Evolutionary conservation across 2,113 vertebrate species (phyloP).

Genomic region (Asarcornis scutulata): DNA sequence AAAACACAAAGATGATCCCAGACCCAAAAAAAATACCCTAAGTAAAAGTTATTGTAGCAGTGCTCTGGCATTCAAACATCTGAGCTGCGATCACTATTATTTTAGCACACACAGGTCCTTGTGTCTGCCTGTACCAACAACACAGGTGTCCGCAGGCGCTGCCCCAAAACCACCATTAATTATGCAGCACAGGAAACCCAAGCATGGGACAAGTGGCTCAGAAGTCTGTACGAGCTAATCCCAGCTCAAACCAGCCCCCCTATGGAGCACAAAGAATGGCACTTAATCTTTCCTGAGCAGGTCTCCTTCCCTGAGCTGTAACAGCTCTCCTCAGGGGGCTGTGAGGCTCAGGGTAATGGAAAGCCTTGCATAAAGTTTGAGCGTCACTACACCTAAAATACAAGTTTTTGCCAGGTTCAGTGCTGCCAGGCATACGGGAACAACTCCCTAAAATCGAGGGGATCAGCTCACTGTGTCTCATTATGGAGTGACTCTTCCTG

Average conservation of each 20-base stretch:
- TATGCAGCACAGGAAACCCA: neutral
- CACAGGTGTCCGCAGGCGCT: neutral
- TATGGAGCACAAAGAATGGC: neutral
- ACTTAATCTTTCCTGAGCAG: neutral
- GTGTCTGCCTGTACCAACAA: neutral
- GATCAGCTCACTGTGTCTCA: neutral
- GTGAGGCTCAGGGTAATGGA: neutral
- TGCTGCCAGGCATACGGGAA: fast-evolving
- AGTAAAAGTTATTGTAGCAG: neutral
- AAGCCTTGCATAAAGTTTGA: neutral
- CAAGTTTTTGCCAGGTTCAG: neutral
- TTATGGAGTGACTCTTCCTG: neutral
- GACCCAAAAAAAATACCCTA: neutral
- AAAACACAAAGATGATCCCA: neutral
- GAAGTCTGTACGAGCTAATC: neutral
- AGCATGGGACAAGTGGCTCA: neutral
- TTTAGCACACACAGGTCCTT: neutral
- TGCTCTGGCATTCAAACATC: neutral
- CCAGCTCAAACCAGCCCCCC: neutral
- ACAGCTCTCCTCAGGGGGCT: neutral
- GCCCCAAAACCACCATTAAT: neutral
- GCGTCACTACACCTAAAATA: neutral
- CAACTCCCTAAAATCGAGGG: neutral
- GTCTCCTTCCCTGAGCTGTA: neutral
- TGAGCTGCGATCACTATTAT: neutral